Conservation (phyloP, 2,888 invertebrate species). For the Acrobasis repandana region DNA sequence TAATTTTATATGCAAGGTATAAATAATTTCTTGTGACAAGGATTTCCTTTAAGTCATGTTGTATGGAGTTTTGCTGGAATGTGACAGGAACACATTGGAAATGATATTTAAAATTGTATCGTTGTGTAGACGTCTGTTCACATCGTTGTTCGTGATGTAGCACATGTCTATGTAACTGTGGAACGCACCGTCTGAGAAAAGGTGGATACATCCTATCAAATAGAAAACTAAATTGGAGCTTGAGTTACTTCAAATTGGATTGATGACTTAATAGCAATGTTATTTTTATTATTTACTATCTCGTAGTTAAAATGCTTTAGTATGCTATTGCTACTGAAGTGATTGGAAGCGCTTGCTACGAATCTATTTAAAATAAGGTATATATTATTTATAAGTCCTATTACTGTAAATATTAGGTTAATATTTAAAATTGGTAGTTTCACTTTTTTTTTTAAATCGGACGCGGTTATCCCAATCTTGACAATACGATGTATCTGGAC, state of each 20-base stretch:
- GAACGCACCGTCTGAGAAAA: conserved; percentile 13
- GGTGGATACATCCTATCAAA: conserved; percentile 4
- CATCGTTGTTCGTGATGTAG: conserved; percentile 75
- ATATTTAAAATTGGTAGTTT: conserved; percentile 78
- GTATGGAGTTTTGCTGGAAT: conserved; percentile 18
- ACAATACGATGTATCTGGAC: conserved; percentile 41
- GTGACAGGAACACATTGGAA: conserved; percentile 21
- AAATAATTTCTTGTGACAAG: conserved; percentile 20
- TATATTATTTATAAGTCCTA: conserved; percentile 64
- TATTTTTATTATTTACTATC: conserved; percentile 31
- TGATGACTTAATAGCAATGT: conserved; percentile 32
- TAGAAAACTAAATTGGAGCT: background rate
- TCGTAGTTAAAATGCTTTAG: conserved; percentile 47
- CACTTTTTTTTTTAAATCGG: conserved; percentile 60
- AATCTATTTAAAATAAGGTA: conserved; percentile 62
- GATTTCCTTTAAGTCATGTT: conserved; percentile 9
- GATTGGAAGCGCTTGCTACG: conserved; percentile 61
- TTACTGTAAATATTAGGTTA: conserved; percentile 78
- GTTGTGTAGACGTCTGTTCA: conserved; percentile 78
- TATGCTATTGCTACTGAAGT: conserved; percentile 52
- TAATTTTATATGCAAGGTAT: conserved; percentile 28
- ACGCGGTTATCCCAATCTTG: conserved; percentile 42
- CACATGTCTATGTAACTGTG: conserved; percentile 75
- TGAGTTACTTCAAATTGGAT: background rate
- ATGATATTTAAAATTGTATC: conserved; percentile 35